Base-by-base conservation (phyloP, 2,113 vertebrate genomes). In the Hippocampus barbouri region DNA sequence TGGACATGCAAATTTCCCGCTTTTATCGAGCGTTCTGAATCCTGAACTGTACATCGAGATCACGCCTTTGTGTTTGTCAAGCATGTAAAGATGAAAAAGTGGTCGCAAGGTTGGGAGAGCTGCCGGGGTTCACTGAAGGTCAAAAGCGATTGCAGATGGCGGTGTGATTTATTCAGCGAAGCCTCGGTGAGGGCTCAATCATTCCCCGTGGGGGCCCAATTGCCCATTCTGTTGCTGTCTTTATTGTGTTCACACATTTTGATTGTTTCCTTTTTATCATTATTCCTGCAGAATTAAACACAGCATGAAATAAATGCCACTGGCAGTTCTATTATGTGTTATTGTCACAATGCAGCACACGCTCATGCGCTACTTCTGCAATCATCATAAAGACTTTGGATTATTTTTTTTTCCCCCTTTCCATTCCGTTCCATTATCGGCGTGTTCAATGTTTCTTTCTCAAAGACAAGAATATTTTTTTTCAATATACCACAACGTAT, bases 231-330 rank as follows among this genome's bases (percentile, higher is more conserved):
- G 25, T 87, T 70, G 78, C 83, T 79, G 63, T 77, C 83, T 86
- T 87, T 89, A 87, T 87, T 87, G 83, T 83, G 83, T 86, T 88
- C 83, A 84, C 87, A 75, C 86, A 79, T 88, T 91, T 86, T 90
- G 88, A 91, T 91, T 89, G 87, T 91, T 90, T 89, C 89, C 83
- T 89, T 90, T 38, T 92, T 85, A 87, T 92, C 89, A 91, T 89
- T 89, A 83, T 90, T 91, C 90, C 85, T 83, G 83, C 80, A 89
- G 87, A 91, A 91, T 93, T 91, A 90, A 93, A 91, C 87, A 78
- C 90, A 89, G 89, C 90, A 87, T 89, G 90, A 89, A 86, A 85
- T 90, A 89, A 90, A 89, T 90, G 86, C 91, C 86, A 81, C 67
- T 83, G 89, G 89, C 86, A 84, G 65, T 88, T 87, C 84, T 85